These are phyloP conservation scores for Sweltsa coloradensis DNA, from an alignment of 1,140 invertebrate species.

Conservation along the genomic window DNA sequence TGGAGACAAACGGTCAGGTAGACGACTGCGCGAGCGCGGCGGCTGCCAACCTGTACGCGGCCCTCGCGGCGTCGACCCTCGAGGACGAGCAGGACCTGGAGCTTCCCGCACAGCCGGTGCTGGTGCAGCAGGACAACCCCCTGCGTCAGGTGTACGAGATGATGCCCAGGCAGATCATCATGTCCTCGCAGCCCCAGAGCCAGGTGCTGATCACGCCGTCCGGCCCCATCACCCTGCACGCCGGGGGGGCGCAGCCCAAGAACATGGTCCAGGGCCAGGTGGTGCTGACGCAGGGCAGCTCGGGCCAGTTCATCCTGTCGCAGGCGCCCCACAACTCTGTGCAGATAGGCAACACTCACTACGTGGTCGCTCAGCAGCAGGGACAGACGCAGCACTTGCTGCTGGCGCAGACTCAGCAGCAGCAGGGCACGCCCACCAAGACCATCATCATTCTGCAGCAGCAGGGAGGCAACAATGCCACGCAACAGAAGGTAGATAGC, in stretches of 20 bases:
- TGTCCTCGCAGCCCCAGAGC: slow-evolving; percentile 23
- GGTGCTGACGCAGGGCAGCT: slow-evolving; percentile 29
- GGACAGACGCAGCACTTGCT: slow-evolving; percentile 48
- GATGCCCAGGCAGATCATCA: slow-evolving; percentile 27
- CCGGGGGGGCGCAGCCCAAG: slow-evolving; percentile 5
- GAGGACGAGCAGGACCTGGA: slow-evolving; percentile 47
- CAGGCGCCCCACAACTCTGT: no score
- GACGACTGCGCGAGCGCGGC: slow-evolving; percentile 33
- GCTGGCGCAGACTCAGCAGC: slow-evolving; percentile 44
- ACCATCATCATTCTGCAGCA: slow-evolving; percentile 61
- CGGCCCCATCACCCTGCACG: slow-evolving; percentile 11
- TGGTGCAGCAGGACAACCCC: slow-evolving; percentile 15
- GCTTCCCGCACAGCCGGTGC: slow-evolving; percentile 14
- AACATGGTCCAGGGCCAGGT: slow-evolving; percentile 17
- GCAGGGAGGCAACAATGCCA: slow-evolving; percentile 29
- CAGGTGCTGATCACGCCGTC: slow-evolving; percentile 15
- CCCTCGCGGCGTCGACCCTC: slow-evolving; percentile 53
- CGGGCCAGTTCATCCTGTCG: slow-evolving; percentile 39
- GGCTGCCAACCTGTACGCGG: slow-evolving; percentile 57
- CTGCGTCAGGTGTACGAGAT: slow-evolving; percentile 12
- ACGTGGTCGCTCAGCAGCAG: slow-evolving; percentile 45
- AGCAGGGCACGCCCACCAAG: slow-evolving; percentile 47
- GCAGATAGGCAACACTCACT: slow-evolving; percentile 35
- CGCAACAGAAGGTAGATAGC: slow-evolving; percentile 29
- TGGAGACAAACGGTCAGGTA: slow-evolving; percentile 6